Evolutionary conservation across 2,888 invertebrate genomes (phyloP).

Genomic region (Elysia crispata): DNA sequence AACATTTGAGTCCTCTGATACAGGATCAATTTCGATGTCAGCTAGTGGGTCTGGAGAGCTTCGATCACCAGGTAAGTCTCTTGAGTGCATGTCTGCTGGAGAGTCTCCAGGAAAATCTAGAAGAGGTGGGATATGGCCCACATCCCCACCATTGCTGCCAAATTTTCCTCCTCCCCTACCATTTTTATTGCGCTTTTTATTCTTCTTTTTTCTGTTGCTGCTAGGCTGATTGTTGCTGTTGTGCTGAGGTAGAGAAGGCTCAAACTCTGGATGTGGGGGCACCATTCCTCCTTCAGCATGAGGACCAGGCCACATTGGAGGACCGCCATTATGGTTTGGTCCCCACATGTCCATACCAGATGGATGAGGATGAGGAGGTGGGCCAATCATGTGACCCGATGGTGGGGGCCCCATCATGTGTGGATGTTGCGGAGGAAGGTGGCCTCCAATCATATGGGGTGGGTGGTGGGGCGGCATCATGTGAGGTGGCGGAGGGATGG

Average conservation of each 20-base stretch:
- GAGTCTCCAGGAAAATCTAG: background rate
- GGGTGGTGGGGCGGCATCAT: constrained; percentile 39
- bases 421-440: constrained; percentile 3
- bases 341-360: constrained; percentile 46
- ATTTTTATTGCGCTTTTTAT: constrained; percentile 39
- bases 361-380: constrained; percentile 29
- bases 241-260: constrained; percentile 38
- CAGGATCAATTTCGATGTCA: constrained; percentile 35
- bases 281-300: constrained; percentile 13
- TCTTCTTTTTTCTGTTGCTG: constrained; percentile 37
- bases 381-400: constrained; percentile 38
- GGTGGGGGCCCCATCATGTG: constrained; percentile 19
- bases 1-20: constrained; percentile 22
- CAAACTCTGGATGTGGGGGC: constrained; percentile 39
- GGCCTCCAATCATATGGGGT: background rate
- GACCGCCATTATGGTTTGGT: constrained; percentile 24
- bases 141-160: background rate
- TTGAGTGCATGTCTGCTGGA: too few species aligned
- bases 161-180: constrained; percentile 38
- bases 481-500: constrained; percentile 34
- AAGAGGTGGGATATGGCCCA: constrained; percentile 22
- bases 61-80: constrained; percentile 3
- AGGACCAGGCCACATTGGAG: constrained; percentile 22
- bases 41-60: constrained; percentile 9
- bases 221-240: constrained; percentile 19